Base-by-base conservation (phyloP, 2,888 invertebrate genomes). In the Aporophyla lueneburgensis region DNA sequence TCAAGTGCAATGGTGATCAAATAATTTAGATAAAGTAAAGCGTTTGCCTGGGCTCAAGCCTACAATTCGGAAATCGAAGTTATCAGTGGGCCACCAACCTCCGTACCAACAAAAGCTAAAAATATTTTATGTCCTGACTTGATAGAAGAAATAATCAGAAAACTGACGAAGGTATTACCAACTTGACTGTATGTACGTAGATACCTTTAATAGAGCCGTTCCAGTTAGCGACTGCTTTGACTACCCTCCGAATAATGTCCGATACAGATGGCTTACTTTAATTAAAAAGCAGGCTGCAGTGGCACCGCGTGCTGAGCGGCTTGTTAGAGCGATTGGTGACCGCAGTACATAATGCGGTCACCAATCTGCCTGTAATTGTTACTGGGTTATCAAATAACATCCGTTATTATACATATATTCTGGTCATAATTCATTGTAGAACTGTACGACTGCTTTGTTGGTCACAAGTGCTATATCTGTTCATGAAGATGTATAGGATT, bases 251-350 rank as follows among this genome's bases (percentile, higher is more conserved):
- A 63, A 75, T 58, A 63, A 74, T 65, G 56, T 51, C 56, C 12
- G 24, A 46, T 33, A 74, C 63, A 81, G 81, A 74, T 74, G 81
- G 33, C 81, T 54, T 27, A 61, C 33, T 62, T 79, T 79, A 83
- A 83, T 79, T 76, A 81, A 79, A 82, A 82, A 82, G 51, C n/a
- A 21, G 56, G 5, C 33, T 46, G 43, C 46, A 33, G 27, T 74
- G 40, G 53, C 43, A 53, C 56, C 56, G 33, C 53, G 43, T 62
- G 62, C 61, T 33, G 6, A n/a, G 53, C 14, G n/a, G 78, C 24
- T 76, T 62, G 77, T 24, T 33, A 27, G 43, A 7, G 27, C 43
- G 83, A 74, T 51, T 16, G 59, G 53, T 59, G n/a, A 75, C 76
- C 83, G 67, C 77, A 67, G n/a, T 40, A 46, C 9, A 59, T 61